Base-by-base conservation (phyloP, 2,888 invertebrate species). In the Eubasilissa splendida region DNA sequence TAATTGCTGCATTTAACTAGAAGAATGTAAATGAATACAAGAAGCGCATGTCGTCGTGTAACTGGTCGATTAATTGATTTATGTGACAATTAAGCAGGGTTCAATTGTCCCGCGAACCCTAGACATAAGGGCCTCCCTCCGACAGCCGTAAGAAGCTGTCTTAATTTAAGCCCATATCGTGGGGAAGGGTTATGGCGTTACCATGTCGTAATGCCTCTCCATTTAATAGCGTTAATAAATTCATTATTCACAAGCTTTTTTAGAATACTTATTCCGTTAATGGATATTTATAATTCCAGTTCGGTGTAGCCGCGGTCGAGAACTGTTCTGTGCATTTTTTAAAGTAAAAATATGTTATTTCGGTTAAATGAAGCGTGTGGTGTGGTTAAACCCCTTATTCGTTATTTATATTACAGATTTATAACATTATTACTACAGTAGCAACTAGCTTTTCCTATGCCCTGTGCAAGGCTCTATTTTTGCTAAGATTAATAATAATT, bases 181-280 rank as follows among this genome's bases (percentile, higher is more conserved):
- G 14, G 14, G 42, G 59, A 50, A 74, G 74, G 74, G 74, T 59
- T 59, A 59, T 59, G 74, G 74, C 31, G 33, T 53, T 31, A n/a
- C 74, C 74, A 74, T 42, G 58, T 42, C 74, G 74, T 42, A 59
- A 74, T 74, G 74, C 59, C 59, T 74, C 74, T 59, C 74, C 71
- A 74, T 74, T 74, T 74, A 59, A 59, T 74, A 74, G 59, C 74
- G 42, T 74, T 74, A 74, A 60, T 74, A 50, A 74, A 74, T 42
- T 42, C 42, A 42, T 74, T 74, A 74, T 74, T 74, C 74, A 74
- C n/a, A n/a, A 50, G 68, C 33, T 50, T 31, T 68, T 42, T 58
- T 58, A 59, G 14, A 58, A 50, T 42, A 59, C 59, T 74, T 74
- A 74, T 59, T 58, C 74, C 59, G 74, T 59, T 3, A 42, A 31